Base-by-base conservation (phyloP, 1,140 invertebrate genomes). In the Phortica variegata region DNA sequence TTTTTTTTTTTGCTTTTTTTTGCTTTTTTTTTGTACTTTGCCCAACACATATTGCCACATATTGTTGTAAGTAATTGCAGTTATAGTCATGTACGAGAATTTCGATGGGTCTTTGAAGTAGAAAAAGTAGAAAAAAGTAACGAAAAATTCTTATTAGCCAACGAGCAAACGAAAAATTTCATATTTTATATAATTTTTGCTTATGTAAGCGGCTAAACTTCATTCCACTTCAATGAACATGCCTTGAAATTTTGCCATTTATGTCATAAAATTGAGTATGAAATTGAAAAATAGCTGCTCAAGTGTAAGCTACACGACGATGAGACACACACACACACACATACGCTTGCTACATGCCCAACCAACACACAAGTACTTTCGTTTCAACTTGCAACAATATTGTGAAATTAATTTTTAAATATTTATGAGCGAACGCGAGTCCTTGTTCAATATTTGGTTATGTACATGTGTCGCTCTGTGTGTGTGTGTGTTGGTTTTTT, bases 361-460 rank as follows among this genome's bases (percentile, higher is more conserved):
- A 32, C 19, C 8, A 42, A 18, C 21, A 13, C 19, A 33, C 2
- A 29, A 38, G 32, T 13, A 16, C 33, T 33, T n/a, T n/a, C n/a
- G n/a, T n/a, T n/a, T n/a, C 36, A 39, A 18, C 40, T 18, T 45
- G 26, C 41, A 53, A 62, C 60, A 59, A 39, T 68, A 69, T 68
- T 68, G 65, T 60, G 65, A 69, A 68, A 68, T 68, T 68, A 68
- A 68, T 68, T 68, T 68, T 68, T 68, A 68, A 68, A 68, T 68
- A 68, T 68, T 68, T 68, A 68, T 68, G 60, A 68, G 58, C 36
- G 31, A 54, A 31, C 54, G 42, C 50, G 47, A 19, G 34, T 29
- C 26, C 9, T 34, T 9, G 9, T 34, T 34, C 32, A 34, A 9
- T 34, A 15, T 34, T 34, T 34, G 32, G 13, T 8, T n/a, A 38